Base-by-base conservation (phyloP, 2,113 vertebrate genomes). In the Ochotona curzoniae region DNA sequence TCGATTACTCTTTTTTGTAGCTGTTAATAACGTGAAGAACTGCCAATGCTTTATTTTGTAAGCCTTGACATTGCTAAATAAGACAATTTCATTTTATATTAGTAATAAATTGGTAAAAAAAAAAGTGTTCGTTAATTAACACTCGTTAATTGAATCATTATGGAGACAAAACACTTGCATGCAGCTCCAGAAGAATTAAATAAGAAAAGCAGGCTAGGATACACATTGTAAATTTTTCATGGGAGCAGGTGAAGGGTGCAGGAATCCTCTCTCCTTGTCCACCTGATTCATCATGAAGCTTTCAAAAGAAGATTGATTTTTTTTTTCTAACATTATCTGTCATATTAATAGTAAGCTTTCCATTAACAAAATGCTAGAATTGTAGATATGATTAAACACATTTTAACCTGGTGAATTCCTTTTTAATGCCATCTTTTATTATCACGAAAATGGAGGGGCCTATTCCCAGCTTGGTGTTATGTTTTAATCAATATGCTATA, bases 71-170 rank as follows among this genome's bases (percentile, higher is more conserved):
- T 95, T 96, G 30, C 38, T 78, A 85, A 81, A 78, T 88, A 84
- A 87, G 54, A 78, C 35, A 17, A 14, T 78, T 96, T 86, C 25
- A 75, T 83, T 88, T 96, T 94, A 78, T 83, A 88, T 95, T 70
- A 85, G 30, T 35, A 93, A 92, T 44, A 94, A 64, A 94, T 87
- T 87, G 63, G 8, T 3, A 75, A 81, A 94, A 93, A 90, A 57
- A 57, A 57, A 4, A 44, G 35, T 87, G 87, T 61, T 95, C 61
- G n/a, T 90, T 93, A 94, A 92, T 90, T 82, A 92, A 85, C 69
- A 82, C 32, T 93, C 74, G 79, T 64, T 96, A 93, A 89, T 93
- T 86, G 38, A 88, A 88, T 85, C 26, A 73, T 92, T 86, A 83
- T 83, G 18, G 30, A 83, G 69, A 84, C 18, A 88, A 96, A 57